phyloP scores from a whole-genome alignment of 2,113 vertebrate genomes.

The Microcebus ravelobensis region DNA sequence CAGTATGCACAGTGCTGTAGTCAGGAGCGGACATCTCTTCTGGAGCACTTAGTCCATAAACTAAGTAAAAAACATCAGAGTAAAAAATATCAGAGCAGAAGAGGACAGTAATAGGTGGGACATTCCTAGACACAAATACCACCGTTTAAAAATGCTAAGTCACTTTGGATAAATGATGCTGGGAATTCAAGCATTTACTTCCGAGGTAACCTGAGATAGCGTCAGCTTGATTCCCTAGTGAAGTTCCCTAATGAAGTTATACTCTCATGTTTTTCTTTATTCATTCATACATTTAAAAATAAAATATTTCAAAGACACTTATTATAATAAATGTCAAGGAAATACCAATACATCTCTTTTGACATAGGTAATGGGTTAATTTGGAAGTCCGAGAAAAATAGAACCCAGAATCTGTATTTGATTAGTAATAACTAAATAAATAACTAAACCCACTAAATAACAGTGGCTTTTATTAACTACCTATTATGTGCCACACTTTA shows the following conservation, averaged over 20 bases:
- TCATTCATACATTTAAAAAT: not conserved
- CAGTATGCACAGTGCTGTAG: not conserved
- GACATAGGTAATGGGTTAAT: not conserved
- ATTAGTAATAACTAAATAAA: not conserved
- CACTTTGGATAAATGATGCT: not conserved
- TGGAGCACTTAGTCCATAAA: not conserved
- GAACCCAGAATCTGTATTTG: not conserved
- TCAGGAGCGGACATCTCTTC: not conserved
- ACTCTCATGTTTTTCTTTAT: not conserved
- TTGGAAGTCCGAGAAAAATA: conserved; percentile 12
- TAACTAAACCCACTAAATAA: not conserved
- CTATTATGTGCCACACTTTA: not conserved
- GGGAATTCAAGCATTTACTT: not conserved
- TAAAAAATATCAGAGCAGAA: not conserved
- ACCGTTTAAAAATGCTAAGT: not conserved
- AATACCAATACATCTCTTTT: not conserved
- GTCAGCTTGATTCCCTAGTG: not conserved
- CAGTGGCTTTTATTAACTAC: not conserved
- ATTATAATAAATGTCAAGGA: not conserved
- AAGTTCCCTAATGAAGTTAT: not conserved
- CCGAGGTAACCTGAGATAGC: not conserved
- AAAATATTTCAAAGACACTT: not conserved
- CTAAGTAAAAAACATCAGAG: not conserved
- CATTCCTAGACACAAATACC: not conserved
- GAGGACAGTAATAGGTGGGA: not conserved